These are phyloP conservation scores for Valencia hispanica DNA, from an alignment of 2,797 vertebrate genomes.

Conservation along the genomic window DNA sequence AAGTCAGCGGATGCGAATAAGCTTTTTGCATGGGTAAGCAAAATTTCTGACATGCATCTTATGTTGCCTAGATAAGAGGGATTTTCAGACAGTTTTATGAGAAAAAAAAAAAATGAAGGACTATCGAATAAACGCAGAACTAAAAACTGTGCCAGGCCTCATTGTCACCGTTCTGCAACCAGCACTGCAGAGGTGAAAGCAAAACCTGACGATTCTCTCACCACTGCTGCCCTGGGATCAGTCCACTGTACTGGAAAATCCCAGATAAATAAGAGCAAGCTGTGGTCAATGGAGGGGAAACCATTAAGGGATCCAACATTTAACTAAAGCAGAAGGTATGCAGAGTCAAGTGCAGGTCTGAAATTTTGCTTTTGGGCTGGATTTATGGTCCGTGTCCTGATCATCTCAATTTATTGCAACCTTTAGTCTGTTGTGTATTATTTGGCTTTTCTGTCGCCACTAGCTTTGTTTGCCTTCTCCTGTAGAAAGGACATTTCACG, in stretches of 20 bases:
- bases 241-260: constrained; percentile 49
- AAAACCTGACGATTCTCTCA: constrained; percentile 67
- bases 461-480: too few species aligned
- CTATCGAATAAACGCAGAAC: accelerated
- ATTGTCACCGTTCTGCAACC: constrained; percentile 74
- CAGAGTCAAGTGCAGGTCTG: too few species aligned
- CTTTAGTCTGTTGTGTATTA: too few species aligned
- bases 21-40: background rate
- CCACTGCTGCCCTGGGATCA: constrained; percentile 48
- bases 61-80: background rate
- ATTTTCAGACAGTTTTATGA: background rate
- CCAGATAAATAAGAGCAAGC: background rate
- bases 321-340: too few species aligned
- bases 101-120: background rate
- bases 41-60: background rate
- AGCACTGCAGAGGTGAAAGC: constrained; percentile 69
- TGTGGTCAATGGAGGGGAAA: constrained; percentile 1
- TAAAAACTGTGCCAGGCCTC: constrained; percentile 73
- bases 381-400: too few species aligned
- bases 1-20: background rate
- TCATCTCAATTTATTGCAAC: too few species aligned
- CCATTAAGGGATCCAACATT: too few species aligned
- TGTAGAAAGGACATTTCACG: too few species aligned
- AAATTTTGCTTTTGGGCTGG: too few species aligned
- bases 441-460: too few species aligned